These are phyloP conservation scores for Tricholaema leucomelas DNA, from an alignment of 2,113 vertebrate species.

Conservation along the genomic window DNA sequence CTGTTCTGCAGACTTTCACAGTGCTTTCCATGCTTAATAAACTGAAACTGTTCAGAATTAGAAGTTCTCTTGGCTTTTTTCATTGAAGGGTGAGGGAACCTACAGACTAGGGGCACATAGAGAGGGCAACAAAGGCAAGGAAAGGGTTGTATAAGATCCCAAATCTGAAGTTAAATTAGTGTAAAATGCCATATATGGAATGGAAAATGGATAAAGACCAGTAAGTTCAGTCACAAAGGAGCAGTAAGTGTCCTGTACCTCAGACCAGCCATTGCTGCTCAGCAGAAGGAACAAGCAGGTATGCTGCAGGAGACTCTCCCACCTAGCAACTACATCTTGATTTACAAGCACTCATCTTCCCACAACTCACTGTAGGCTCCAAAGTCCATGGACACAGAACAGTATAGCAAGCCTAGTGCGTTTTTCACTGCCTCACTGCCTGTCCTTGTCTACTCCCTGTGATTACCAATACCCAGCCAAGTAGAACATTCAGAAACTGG, in stretches of 20 bases:
- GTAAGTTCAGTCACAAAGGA: neutral
- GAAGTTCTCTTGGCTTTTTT: neutral
- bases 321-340: neutral
- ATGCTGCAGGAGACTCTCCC: neutral
- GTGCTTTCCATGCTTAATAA: neutral
- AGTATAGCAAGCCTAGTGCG: neutral
- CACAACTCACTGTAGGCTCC: neutral
- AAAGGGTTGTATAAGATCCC: neutral
- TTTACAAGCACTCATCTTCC: accelerated
- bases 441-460: neutral
- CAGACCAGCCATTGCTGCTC: neutral
- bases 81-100: neutral
- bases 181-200: neutral
- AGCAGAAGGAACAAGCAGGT: neutral
- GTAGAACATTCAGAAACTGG: neutral
- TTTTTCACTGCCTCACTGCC: neutral
- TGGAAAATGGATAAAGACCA: neutral
- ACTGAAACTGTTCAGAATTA: neutral
- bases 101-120: neutral
- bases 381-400: neutral
- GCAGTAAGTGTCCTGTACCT: neutral
- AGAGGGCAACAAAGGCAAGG: neutral
- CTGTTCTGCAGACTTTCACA: neutral
- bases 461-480: slow-evolving; percentile 12
- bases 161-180: neutral